Evolutionary conservation across 1,140 invertebrate genomes (phyloP).

Genomic region (Helicoverpa armigera): DNA sequence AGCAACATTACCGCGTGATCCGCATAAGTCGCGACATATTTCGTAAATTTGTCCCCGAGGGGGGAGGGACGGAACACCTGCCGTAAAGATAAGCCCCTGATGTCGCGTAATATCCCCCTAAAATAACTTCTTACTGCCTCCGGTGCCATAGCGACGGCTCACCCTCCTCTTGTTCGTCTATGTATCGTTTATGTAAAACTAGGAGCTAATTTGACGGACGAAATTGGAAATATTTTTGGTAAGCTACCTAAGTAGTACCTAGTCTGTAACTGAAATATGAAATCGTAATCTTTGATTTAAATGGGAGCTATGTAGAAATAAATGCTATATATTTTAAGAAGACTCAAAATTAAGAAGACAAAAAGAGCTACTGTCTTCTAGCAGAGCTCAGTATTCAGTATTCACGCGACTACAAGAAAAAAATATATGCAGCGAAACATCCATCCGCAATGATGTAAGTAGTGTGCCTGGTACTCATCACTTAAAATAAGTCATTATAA

Average conservation of each 20-base stretch:
- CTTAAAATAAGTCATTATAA: not conserved
- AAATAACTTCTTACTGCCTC: constrained; percentile 86
- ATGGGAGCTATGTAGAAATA: no score
- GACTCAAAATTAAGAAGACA: no score
- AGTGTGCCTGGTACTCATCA: no score
- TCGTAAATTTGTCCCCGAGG: constrained; percentile 80
- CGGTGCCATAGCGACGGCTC: constrained; percentile 78
- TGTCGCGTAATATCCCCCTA: constrained; percentile 84
- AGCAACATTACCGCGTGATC: constrained; percentile 64
- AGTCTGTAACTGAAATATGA: no score
- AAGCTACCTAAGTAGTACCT: not conserved
- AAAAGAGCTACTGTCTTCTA: no score
- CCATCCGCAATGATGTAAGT: no score
- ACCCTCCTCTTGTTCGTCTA: constrained; percentile 66
- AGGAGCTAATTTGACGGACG: constrained; percentile 40
- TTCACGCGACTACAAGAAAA: no score
- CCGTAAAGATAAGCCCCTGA: constrained; percentile 85
- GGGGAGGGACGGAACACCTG: constrained; percentile 77
- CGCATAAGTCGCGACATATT: constrained; percentile 83
- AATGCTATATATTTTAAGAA: no score
- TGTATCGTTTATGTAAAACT: constrained; percentile 62
- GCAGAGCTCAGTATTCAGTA: no score
- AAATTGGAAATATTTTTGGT: constrained; percentile 9
- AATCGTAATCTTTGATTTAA: no score
- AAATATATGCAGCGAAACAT: no score